These are phyloP conservation scores for Scaptomyza flava DNA, from an alignment of 2,888 invertebrate species.

Conservation along the genomic window DNA sequence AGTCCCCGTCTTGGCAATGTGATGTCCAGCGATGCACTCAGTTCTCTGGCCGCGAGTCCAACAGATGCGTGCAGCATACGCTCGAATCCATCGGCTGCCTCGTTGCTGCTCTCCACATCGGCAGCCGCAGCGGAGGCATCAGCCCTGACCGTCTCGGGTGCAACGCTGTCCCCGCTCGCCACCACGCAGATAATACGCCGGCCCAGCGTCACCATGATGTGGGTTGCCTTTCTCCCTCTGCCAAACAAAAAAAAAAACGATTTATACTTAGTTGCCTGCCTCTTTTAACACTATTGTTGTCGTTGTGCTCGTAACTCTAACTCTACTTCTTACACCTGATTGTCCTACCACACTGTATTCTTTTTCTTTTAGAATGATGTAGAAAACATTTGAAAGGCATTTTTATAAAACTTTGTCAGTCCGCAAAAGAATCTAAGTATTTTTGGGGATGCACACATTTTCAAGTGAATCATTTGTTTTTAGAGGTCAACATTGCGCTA, in stretches of 20 bases:
- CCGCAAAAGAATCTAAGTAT: background rate
- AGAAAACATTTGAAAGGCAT: too few relatives aligned
- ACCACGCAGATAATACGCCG: slow-evolving; percentile 84
- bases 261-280: slow-evolving; percentile 45
- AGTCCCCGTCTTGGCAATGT: slow-evolving; percentile 69
- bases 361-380: too few relatives aligned
- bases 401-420: background rate
- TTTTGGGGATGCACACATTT: too few relatives aligned
- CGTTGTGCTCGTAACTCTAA: slow-evolving; percentile 24
- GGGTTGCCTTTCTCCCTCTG: slow-evolving; percentile 71
- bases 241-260: slow-evolving; percentile 23
- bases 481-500: background rate
- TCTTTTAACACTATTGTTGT: slow-evolving; percentile 18
- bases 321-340: background rate
- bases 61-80: slow-evolving; percentile 83
- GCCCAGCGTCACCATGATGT: slow-evolving; percentile 85
- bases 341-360: background rate
- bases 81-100: slow-evolving; percentile 83
- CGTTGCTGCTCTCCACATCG: slow-evolving; percentile 78
- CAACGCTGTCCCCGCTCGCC: slow-evolving; percentile 83
- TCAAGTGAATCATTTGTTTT: background rate
- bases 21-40: slow-evolving; percentile 72
- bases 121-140: slow-evolving; percentile 76
- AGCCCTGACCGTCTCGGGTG: slow-evolving; percentile 64
- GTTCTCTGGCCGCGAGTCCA: slow-evolving; percentile 83